Evolutionary conservation across 2,888 invertebrate species (phyloP).

Genomic region (Aporophyla lueneburgensis): DNA sequence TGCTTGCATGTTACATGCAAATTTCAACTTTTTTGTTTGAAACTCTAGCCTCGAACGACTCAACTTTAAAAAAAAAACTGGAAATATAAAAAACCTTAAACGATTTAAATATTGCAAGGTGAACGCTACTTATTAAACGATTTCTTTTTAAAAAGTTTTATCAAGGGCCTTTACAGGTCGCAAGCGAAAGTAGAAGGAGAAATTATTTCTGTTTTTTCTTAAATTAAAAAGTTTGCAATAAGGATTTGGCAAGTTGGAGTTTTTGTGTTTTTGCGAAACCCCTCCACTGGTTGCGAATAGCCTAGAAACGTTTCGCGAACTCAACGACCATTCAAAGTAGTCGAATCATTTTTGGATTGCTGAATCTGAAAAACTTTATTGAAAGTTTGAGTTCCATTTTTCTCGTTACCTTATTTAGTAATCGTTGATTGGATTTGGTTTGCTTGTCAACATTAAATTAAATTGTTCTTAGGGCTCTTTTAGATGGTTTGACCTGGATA

Average conservation of each 20-base stretch:
- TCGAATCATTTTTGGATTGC: constrained; percentile 55
- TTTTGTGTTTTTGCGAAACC: constrained; percentile 43
- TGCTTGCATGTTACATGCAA: constrained; percentile 61
- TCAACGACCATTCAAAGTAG: constrained; percentile 56
- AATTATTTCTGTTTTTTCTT: constrained; percentile 69
- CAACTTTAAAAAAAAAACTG: constrained; percentile 39
- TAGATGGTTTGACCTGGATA: constrained; percentile 57
- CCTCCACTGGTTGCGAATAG: constrained; percentile 45
- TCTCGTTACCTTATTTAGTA: constrained; percentile 35
- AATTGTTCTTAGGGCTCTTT: constrained; percentile 52
- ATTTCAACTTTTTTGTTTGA: constrained; percentile 43
- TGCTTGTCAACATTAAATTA: constrained; percentile 36
- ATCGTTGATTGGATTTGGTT: constrained; percentile 45
- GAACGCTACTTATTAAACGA: constrained; percentile 46
- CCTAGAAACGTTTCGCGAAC: constrained; percentile 43
- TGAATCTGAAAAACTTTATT: constrained; percentile 46
- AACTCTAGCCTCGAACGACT: constrained; percentile 21
- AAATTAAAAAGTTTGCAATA: constrained; percentile 74
- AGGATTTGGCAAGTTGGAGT: constrained; percentile 50
- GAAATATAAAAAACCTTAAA: constrained; percentile 35
- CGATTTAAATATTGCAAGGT: constrained; percentile 49
- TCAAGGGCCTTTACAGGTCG: constrained; percentile 68
- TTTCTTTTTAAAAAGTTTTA: constrained; percentile 68
- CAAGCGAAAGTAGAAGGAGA: constrained; percentile 60
- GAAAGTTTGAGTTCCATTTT: constrained; percentile 50